Conservation (phyloP, 2,888 invertebrate species). For the Electrophaes corylata region DNA sequence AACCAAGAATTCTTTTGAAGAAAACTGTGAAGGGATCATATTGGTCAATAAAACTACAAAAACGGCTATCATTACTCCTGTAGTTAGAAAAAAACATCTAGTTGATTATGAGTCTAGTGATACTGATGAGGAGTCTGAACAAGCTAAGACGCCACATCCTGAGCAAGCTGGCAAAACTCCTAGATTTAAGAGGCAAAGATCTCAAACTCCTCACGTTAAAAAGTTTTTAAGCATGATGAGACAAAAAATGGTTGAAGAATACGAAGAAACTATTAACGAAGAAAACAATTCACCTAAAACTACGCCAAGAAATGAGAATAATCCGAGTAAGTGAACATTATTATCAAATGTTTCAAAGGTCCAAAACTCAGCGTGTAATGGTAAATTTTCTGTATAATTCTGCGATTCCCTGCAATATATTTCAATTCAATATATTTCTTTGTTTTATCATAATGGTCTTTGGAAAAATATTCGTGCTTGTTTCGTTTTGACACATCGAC, state of each 20-base stretch:
- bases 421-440: conserved; percentile 27
- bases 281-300: conserved; percentile 53
- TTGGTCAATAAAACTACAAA: conserved; percentile 62
- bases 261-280: conserved; percentile 54
- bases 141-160: conserved; percentile 56
- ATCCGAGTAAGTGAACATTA: conserved; percentile 46
- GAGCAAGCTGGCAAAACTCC: conserved; percentile 62
- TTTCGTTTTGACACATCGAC: not conserved
- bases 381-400: conserved; percentile 27
- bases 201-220: conserved; percentile 70
- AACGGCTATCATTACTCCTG: conserved; percentile 74
- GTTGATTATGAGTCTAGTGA: conserved; percentile 76
- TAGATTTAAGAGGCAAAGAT: conserved; percentile 56
- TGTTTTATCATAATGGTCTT: conserved; percentile 20
- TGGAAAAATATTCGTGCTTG: not conserved
- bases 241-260: conserved; percentile 62
- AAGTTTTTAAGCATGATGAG: conserved; percentile 61
- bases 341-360: conserved; percentile 2
- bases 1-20: conserved; percentile 48
- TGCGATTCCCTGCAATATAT: conserved; percentile 22
- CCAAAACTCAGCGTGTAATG: conserved; percentile 16
- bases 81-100: conserved; percentile 62
- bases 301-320: conserved; percentile 58
- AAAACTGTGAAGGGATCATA: conserved; percentile 63
- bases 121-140: conserved; percentile 50